phyloP scores from a whole-genome alignment of 2,113 vertebrate species.

The Apodemus sylvaticus region DNA sequence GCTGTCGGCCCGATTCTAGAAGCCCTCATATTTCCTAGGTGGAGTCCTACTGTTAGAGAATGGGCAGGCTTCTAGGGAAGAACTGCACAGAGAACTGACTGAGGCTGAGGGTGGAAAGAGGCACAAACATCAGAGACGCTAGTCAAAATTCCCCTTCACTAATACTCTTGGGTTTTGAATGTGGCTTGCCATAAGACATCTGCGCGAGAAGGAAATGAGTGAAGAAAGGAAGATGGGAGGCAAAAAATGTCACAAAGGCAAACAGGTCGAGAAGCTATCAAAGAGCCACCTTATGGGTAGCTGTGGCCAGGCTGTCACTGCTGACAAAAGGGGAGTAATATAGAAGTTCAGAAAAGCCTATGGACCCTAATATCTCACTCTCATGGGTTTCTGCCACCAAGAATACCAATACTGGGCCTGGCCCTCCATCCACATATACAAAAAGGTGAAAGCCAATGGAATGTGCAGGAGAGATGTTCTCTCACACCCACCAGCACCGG shows the following conservation, averaged over 20 bases:
- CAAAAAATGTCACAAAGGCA: constrained; percentile 46
- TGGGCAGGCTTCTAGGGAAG: background rate
- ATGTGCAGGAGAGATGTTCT: constrained; percentile 26
- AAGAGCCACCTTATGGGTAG: constrained; percentile 17
- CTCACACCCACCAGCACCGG: background rate
- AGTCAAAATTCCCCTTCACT: background rate
- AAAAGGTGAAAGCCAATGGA: constrained; percentile 40
- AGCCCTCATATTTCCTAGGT: background rate
- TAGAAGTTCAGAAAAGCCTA: constrained; percentile 53
- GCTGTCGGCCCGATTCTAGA: background rate
- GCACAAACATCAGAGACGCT: background rate
- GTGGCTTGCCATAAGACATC: background rate
- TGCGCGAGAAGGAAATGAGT: constrained; percentile 22
- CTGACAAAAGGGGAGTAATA: background rate
- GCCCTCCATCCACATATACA: background rate
- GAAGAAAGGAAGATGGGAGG: constrained; percentile 5
- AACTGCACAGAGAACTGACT: constrained; percentile 3
- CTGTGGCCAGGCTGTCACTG: constrained; percentile 19
- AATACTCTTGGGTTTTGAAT: background rate
- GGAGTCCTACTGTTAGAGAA: constrained; percentile 28
- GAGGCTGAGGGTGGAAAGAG: background rate
- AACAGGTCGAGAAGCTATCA: background rate
- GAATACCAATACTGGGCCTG: background rate
- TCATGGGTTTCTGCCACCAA: constrained; percentile 30
- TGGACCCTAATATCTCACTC: background rate